Base-by-base conservation (phyloP, 2,113 vertebrate genomes). In the Rynchops niger region DNA sequence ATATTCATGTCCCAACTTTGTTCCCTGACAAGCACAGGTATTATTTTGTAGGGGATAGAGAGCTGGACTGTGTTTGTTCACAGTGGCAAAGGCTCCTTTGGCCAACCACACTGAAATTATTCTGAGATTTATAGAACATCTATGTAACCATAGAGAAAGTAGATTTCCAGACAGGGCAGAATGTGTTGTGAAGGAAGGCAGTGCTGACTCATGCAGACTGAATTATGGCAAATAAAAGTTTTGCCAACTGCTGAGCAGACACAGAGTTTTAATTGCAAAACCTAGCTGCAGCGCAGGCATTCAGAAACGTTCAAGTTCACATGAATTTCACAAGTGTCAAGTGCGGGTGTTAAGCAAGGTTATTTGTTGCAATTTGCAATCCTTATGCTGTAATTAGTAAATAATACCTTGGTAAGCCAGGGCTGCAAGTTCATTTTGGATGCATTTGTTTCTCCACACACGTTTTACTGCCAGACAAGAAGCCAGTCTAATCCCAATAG, bases 161-260 rank as follows among this genome's bases (percentile, higher is more conserved):
- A 86, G 76, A 86, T 95, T 95, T 95, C 66, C 80, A 91, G 72
- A 52, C 86, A 91, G 69, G 38, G 72, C 59, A 93, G 92, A 52
- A 78, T 63, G 13, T 72, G 88, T 82, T 92, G 72, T 63, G 63
- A 86, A 81, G 80, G 65, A 76, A 92, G 40, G 72, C 72, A 82
- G 61, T 4, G 58, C 55, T 96, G 96, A 95, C 80, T 95, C 97
- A 95, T 40, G 55, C 72, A 74, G 85, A 30, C 59, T 88, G 88
- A 94, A 67, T 88, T 88, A 93, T 61, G 36, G 82, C 55, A 95
- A 92, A 90, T 65, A 81, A 94, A 94, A 86, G 45, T 69, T 89
- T 93, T 93, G 86, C 90, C 92, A 95, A 32, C 77, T 95, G 90
- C 96, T 92, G 95, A 92, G 90, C 87, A 90, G 70, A 70, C 78